Conservation (phyloP, 1,140 invertebrate genomes). For the Triops cancriformis region DNA sequence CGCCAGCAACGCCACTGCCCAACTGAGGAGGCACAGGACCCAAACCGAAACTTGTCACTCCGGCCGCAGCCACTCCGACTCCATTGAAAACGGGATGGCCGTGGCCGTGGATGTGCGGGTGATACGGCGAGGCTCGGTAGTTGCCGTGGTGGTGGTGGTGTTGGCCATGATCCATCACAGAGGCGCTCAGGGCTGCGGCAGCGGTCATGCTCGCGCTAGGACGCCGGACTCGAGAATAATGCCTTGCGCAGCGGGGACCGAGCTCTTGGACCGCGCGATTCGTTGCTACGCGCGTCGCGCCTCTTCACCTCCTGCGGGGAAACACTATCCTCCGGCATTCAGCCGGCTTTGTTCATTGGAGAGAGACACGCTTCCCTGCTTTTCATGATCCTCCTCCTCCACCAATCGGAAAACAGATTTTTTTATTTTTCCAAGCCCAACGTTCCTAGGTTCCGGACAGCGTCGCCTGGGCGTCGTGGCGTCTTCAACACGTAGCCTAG, state of each 20-base stretch:
- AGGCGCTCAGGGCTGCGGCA: conserved; percentile 26
- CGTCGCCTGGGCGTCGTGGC: neutral
- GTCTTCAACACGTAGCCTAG: neutral
- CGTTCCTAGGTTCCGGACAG: neutral
- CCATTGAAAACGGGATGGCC: conserved; percentile 19
- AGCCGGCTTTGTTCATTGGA: neutral
- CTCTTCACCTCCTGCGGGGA: conserved; percentile 7
- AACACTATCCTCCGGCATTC: conserved; percentile 13
- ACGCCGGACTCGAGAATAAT: conserved; percentile 29
- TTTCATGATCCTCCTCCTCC: neutral
- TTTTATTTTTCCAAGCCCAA: neutral
- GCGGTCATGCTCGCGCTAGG: conserved; percentile 29
- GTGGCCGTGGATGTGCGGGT: conserved; percentile 11
- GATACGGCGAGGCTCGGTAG: neutral
- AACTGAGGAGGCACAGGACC: conserved; percentile 25
- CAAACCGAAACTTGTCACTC: conserved; percentile 26
- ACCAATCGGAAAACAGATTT: neutral
- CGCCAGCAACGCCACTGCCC: conserved; percentile 15
- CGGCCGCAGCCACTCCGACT: neutral
- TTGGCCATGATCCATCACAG: conserved; percentile 28
- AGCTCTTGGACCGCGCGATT: conserved; percentile 19
- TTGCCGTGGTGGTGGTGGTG: conserved; percentile 21
- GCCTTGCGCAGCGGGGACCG: conserved; percentile 25
- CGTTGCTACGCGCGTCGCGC: conserved; percentile 6
- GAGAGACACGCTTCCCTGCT: neutral